phyloP scores from a whole-genome alignment of 2,113 vertebrate species.

The Gasterosteus aculeatus region DNA sequence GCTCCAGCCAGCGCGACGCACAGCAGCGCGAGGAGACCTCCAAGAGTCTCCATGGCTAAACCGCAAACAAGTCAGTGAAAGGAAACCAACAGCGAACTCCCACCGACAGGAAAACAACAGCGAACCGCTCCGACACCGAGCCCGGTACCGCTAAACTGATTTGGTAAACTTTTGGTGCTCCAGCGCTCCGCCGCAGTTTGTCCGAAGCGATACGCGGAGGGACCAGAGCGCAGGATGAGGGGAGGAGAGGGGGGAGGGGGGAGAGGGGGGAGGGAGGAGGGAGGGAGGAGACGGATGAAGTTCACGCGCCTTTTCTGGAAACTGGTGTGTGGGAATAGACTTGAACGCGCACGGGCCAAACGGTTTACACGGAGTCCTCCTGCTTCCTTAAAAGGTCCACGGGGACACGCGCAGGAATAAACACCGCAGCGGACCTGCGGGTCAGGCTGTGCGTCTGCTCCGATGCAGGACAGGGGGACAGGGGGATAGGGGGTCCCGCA shows the following conservation, averaged over 20 bases:
- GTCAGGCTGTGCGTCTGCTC: background rate
- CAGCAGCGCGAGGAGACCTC: constrained; percentile 70
- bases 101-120: constrained; percentile 5
- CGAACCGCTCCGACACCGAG: constrained; percentile 27
- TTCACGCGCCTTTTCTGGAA: constrained; percentile 37
- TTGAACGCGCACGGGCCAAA: constrained; percentile 41
- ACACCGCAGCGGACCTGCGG: constrained; percentile 5
- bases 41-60: constrained; percentile 66
- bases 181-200: constrained; percentile 52
- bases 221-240: constrained; percentile 55
- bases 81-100: constrained; percentile 16
- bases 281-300: constrained; percentile 24
- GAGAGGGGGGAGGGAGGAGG: constrained; percentile 16
- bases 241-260: constrained; percentile 37
- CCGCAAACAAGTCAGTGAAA: background rate
- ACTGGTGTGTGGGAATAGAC: background rate
- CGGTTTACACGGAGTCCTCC: constrained; percentile 31
- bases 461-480: background rate
- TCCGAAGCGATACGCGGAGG: constrained; percentile 50
- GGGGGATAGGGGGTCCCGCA: no score
- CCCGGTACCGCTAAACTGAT: constrained; percentile 26
- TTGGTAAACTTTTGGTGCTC: constrained; percentile 52
- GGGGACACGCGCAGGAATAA: background rate
- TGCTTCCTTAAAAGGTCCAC: constrained; percentile 60
- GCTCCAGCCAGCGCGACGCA: constrained; percentile 62